phyloP scores from a whole-genome alignment of 37 sponge, comb jelly and placozoan species.

The Hormiphora californensis region DNA sequence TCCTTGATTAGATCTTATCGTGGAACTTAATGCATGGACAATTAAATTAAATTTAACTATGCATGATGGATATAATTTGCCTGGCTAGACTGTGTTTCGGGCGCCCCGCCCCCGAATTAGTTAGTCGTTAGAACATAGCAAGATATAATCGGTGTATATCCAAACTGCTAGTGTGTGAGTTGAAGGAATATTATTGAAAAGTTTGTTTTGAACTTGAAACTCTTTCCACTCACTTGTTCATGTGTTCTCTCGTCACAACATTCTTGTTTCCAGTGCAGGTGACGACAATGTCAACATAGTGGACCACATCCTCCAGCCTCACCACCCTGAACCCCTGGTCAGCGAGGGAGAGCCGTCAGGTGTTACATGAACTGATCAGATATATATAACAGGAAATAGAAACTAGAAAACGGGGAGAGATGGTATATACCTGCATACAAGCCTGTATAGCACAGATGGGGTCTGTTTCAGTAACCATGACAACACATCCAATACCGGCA shows the following conservation, averaged over 20 bases:
- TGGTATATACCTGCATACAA: constrained; percentile 40
- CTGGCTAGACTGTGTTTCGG: no score
- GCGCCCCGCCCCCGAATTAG: no score
- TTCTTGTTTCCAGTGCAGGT: constrained; percentile 79
- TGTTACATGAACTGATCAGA: background rate
- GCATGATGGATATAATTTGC: no score
- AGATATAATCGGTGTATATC: no score
- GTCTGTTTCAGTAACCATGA: constrained; percentile 79
- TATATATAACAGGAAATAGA: background rate
- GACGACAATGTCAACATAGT: constrained; percentile 70
- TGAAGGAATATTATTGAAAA: no score
- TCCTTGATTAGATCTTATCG: no score
- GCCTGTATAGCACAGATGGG: constrained; percentile 94
- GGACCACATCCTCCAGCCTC: constrained; percentile 68
- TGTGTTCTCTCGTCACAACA: constrained; percentile 67
- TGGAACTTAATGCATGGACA: no score
- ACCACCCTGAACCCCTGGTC: constrained; percentile 74
- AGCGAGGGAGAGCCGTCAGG: background rate
- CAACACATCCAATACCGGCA: constrained; percentile 68
- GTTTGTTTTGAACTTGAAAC: no score
- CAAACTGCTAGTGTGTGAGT: no score
- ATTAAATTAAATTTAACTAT: no score
- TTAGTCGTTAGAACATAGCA: no score
- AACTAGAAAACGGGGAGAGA: background rate
- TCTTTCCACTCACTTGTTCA: constrained; percentile 60